Percentiles rank a stretch among this genome's conserved stretches.
phyloP scores from a whole-genome alignment of 2,888 invertebrate genomes.

The Clepsis dumicolana region DNA sequence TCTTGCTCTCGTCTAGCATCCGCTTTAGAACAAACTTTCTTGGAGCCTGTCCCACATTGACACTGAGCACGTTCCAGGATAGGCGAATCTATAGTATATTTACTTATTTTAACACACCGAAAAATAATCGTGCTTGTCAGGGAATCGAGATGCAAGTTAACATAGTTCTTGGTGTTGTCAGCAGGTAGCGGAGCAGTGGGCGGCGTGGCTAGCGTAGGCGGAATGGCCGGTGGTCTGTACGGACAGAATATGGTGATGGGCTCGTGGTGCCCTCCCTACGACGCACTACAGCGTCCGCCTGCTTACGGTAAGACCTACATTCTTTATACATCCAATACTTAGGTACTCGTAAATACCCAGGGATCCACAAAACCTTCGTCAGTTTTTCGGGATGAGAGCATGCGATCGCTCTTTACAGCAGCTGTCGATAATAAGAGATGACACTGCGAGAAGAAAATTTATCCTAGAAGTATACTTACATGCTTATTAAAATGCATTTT shows the following conservation, averaged over 20 bases:
- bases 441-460: no score
- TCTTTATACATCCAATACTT: neutral
- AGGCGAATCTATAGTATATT: neutral
- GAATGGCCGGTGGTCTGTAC: conserved; percentile 89
- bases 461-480: no score
- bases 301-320: conserved; percentile 88
- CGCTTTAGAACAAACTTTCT: neutral
- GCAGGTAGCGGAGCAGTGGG: conserved; percentile 62
- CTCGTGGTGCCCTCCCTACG: conserved; percentile 91
- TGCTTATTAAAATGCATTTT: no score
- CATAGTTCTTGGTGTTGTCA: conserved; percentile 24
- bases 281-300: conserved; percentile 93
- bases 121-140: neutral
- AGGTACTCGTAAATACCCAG: neutral
- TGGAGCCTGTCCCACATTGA: neutral
- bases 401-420: no score
- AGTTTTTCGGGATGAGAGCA: no score
- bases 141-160: neutral
- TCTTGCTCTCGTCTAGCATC: neutral
- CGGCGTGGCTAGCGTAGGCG: conserved; percentile 65
- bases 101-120: neutral
- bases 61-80: neutral
- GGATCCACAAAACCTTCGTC: no score
- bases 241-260: conserved; percentile 92
- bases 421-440: no score